Evolutionary conservation across 1,140 invertebrate genomes (phyloP).

Genomic region (Drosophila azteca): DNA sequence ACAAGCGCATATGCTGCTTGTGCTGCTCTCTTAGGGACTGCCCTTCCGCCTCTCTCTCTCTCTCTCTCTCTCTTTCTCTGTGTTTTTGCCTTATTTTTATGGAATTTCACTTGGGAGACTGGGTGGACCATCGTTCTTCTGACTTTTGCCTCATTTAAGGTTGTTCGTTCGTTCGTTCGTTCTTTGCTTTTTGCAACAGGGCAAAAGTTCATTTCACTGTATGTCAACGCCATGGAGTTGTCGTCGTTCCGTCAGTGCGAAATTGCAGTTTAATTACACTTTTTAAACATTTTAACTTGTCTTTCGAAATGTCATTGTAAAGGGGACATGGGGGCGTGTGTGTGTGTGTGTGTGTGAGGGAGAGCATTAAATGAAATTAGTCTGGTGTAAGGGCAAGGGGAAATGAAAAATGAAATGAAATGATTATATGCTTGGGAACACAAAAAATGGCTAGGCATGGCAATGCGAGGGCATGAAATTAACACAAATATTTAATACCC

Average conservation of each 20-base stretch:
- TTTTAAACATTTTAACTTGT: conserved; percentile 48
- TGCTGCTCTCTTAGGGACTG: background rate
- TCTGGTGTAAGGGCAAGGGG: background rate
- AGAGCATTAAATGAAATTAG: conserved; percentile 45
- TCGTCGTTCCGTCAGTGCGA: conserved; percentile 27
- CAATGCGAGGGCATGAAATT: too few relatives aligned
- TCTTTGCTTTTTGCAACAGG: background rate
- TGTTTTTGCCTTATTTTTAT: conserved; percentile 6
- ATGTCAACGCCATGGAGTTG: conserved; percentile 36
- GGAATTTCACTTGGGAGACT: conserved; percentile 10
- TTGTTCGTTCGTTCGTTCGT: conserved; percentile 20
- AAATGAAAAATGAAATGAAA: too few relatives aligned
- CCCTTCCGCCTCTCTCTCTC: background rate
- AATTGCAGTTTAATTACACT: conserved; percentile 61
- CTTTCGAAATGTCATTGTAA: conserved; percentile 48
- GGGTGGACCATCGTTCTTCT: conserved; percentile 13
- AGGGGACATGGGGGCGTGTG: background rate
- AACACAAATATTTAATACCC: too few relatives aligned
- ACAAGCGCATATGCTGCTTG: conserved; percentile 23
- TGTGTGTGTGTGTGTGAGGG: background rate
- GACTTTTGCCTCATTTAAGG: conserved; percentile 46
- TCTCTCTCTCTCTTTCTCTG: background rate
- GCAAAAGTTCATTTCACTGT: conserved; percentile 30
- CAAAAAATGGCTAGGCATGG: too few relatives aligned
- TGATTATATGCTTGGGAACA: too few relatives aligned